These are phyloP conservation scores for Melanotaenia maccullochi DNA, from an alignment of 2,797 vertebrate species.

Conservation along the genomic window DNA sequence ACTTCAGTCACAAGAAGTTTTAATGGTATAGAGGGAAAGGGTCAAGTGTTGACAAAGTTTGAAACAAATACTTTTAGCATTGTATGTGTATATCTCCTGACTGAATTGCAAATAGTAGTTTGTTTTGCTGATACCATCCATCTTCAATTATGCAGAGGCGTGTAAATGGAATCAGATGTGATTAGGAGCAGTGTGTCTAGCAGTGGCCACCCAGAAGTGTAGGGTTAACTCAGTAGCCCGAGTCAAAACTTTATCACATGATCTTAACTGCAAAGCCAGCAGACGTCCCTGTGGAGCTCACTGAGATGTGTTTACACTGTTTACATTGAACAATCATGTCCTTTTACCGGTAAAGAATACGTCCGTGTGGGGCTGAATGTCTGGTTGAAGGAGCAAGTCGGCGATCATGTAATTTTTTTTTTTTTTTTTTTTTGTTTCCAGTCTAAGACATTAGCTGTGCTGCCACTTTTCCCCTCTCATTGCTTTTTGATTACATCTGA, in stretches of 20 bases:
- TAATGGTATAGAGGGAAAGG: conserved; percentile 30
- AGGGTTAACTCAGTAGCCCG: conserved; percentile 68
- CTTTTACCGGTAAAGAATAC: conserved; percentile 30
- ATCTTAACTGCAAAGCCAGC: conserved; percentile 64
- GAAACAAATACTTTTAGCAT: conserved; percentile 20
- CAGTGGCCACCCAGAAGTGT: conserved; percentile 77
- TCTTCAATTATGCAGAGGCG: conserved; percentile 47
- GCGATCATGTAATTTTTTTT: conserved; percentile 4
- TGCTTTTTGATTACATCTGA: conserved; percentile 70
- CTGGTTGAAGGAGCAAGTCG: conserved; percentile 4
- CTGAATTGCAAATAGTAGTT: conserved; percentile 44
- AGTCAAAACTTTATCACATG: conserved; percentile 69
- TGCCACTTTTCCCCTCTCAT: conserved; percentile 62
- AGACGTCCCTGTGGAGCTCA: conserved; percentile 62
- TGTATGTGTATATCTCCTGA: conserved; percentile 14
- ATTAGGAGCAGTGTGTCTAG: conserved; percentile 45
- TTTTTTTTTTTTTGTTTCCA: conserved; percentile 7
- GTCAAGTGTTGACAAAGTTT: conserved; percentile 45
- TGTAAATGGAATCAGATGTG: conserved; percentile 74
- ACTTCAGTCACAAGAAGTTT: conserved; percentile 64
- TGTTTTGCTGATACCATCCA: conserved; percentile 56
- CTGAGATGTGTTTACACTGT: conserved; percentile 42
- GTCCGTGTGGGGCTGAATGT: conserved; percentile 25
- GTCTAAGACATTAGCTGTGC: conserved; percentile 64
- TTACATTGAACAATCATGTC: conserved; percentile 62